Evolutionary conservation across 2,113 vertebrate genomes (phyloP).

Genomic region (Podocnemis expansa): DNA sequence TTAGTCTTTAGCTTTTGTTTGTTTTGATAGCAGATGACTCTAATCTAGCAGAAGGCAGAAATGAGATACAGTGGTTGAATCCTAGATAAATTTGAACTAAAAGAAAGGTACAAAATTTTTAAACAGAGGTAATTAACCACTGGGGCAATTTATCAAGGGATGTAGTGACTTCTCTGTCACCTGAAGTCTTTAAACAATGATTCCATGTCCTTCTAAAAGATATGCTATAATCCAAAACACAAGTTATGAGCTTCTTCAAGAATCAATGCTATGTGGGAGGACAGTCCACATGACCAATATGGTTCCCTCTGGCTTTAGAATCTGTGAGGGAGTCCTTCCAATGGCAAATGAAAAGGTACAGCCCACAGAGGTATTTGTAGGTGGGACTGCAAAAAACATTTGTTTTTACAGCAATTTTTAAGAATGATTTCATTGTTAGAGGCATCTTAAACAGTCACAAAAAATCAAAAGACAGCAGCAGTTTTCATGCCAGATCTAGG

Average conservation of each 20-base stretch:
- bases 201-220: neutral
- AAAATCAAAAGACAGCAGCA: neutral
- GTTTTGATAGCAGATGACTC: neutral
- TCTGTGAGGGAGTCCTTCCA: neutral
- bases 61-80: neutral
- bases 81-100: neutral
- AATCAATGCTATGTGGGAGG: neutral
- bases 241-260: neutral
- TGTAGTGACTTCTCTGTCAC: neutral
- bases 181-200: neutral
- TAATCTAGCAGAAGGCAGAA: neutral
- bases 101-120: neutral
- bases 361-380: neutral
- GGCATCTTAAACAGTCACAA: neutral
- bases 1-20: no score
- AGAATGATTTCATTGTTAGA: neutral
- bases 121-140: neutral
- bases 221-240: neutral
- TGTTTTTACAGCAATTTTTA: neutral
- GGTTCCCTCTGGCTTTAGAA: neutral
- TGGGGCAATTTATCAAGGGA: neutral
- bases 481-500: neutral
- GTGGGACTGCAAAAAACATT: neutral
- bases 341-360: neutral
- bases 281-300: neutral